Evolutionary conservation across 2,113 vertebrate genomes (phyloP), one percentile per base, ranked within the genome.

Genomic region (Heptranchias perlo): DNA sequence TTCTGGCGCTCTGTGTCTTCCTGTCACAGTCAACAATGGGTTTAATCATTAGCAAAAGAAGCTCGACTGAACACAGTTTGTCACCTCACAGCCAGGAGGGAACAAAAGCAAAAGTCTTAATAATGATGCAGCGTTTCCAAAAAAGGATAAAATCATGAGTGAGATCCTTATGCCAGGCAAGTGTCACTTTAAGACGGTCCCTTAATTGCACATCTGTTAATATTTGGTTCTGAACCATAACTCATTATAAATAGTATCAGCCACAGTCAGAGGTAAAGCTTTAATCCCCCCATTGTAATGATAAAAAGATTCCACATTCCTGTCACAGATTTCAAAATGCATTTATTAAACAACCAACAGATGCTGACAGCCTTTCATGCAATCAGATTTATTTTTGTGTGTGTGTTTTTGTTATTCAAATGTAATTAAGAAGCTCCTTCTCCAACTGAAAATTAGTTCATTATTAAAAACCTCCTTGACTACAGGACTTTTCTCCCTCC

Each of bases 401-500:
- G 13, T n/a, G 31, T 61, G 52, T 61, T 93, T 93, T 93, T 93
- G 58, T 44, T 93, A 93, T 93, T 93, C 89, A 93, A 93, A 93
- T 93, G 89, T 44, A 93, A 93, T 93, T 93, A 39, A 21, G n/a
- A 93, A 62, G 58, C 58, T 91, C 52, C 89, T 92, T 62, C 54
- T 92, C 89, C 54, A 92, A 92, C 89, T 7, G 54, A 92, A 62
- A 16, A 92, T 92, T 92, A 92, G 89, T 62, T 92, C 89, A 92
- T 92, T 92, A 92, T 92, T 92, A 92, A 62, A 92, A 62, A 52
- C 49, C 39, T 67, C 96, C 82, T 96, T 62, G 58, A 97, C 96
- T 44, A 96, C 96, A 82, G 96, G 82, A 1, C 96, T 35, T 0
- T 67, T 92, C 16, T 96, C 54, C 54, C n/a, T 73, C 14, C 31